phyloP scores from a whole-genome alignment of 1,140 invertebrate genomes.

The Neotoxoptera formosana region DNA sequence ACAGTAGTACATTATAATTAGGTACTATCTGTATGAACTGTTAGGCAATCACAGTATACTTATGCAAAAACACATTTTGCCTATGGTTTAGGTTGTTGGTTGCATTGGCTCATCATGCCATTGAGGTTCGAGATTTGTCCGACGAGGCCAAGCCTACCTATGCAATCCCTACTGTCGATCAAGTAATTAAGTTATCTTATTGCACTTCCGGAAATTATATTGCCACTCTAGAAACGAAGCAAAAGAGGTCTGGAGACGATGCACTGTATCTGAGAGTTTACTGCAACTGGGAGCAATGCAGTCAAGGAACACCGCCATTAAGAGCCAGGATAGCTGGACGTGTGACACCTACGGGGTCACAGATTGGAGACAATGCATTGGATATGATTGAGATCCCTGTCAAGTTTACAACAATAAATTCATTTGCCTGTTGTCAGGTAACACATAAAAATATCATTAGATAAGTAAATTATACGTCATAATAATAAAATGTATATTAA shows the following conservation, averaged over 20 bases:
- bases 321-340: conserved; percentile 74
- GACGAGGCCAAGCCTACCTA: conserved; percentile 65
- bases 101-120: conserved; percentile 69
- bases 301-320: conserved; percentile 69
- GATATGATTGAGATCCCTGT: conserved; percentile 77
- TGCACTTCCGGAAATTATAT: conserved; percentile 69
- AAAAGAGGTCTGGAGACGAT: conserved; percentile 66
- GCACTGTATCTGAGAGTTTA: conserved; percentile 71
- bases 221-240: conserved; percentile 71
- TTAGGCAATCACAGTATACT: background rate
- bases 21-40: background rate
- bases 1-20: background rate
- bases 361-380: conserved; percentile 62
- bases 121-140: conserved; percentile 71
- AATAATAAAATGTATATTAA: background rate
- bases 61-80: background rate
- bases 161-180: conserved; percentile 73
- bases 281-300: conserved; percentile 69
- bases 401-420: conserved; percentile 66
- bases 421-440: conserved; percentile 71
- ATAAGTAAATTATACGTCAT: background rate
- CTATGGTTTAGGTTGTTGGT: conserved; percentile 64
- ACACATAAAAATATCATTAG: background rate
- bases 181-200: conserved; percentile 63
- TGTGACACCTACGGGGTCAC: conserved; percentile 69